Evolutionary conservation across 2,113 vertebrate genomes (phyloP).

Genomic region (Ondatra zibethicus): DNA sequence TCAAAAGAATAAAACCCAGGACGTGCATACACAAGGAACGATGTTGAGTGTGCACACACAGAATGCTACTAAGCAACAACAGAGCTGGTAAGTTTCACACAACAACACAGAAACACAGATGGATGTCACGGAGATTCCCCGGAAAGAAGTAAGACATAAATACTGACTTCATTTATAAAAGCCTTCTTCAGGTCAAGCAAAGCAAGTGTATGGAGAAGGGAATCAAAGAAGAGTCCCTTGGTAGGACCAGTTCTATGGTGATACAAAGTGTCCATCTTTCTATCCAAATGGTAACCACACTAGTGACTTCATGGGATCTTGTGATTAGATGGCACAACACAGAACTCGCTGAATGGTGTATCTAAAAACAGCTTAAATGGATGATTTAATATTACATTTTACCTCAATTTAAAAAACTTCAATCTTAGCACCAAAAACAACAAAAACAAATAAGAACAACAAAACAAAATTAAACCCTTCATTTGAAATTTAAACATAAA

Average conservation of each 20-base stretch:
- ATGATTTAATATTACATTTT: background rate
- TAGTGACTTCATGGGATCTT: background rate
- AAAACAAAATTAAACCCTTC: background rate
- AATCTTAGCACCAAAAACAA: background rate
- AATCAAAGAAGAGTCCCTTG: background rate
- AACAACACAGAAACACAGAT: background rate
- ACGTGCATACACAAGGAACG: background rate
- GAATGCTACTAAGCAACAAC: background rate
- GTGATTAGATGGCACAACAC: background rate
- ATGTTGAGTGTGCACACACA: background rate
- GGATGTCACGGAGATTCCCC: background rate
- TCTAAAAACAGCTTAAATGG: background rate
- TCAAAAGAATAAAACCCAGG: background rate
- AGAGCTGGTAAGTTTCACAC: background rate
- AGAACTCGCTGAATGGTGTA: background rate
- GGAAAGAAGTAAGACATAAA: constrained; percentile 16
- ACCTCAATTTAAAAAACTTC: background rate
- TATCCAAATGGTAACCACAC: background rate
- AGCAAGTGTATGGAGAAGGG: background rate
- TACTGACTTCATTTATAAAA: background rate
- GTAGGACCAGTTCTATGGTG: background rate
- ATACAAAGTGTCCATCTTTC: background rate
- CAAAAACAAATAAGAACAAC: background rate
- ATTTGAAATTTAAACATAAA: constrained; percentile 16
- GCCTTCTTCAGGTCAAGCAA: background rate